Percentiles rank a stretch among this genome's conserved stretches.
These are phyloP conservation scores for Chromobotia macracanthus DNA, from an alignment of 2,797 vertebrate genomes.

Conservation along the genomic window DNA sequence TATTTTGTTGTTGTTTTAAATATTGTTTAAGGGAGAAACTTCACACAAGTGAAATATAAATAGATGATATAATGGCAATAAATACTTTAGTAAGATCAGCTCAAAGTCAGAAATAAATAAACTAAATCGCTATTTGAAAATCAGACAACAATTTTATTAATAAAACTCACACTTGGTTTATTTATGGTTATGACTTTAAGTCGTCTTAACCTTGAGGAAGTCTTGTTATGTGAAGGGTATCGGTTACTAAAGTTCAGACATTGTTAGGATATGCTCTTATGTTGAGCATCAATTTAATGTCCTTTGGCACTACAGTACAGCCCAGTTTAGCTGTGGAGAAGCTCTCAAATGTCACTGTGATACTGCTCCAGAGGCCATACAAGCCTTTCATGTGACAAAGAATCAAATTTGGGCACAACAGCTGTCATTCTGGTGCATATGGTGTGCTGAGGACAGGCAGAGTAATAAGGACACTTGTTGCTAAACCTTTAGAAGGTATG, in stretches of 20 bases:
- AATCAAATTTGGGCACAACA: constrained; percentile 64
- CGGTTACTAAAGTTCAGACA: constrained; percentile 67
- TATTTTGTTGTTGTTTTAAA: too few species aligned
- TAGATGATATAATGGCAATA: too few species aligned
- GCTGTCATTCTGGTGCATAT: constrained; percentile 66
- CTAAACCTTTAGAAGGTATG: neutral
- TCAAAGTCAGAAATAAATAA: too few species aligned
- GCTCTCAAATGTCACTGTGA: constrained; percentile 74
- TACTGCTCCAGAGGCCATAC: constrained; percentile 67
- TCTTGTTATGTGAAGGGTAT: constrained; percentile 55
- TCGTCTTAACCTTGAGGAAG: too few species aligned
- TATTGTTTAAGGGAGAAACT: too few species aligned
- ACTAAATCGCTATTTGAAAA: too few species aligned
- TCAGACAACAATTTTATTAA: too few species aligned
- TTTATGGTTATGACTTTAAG: too few species aligned
- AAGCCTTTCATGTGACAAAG: constrained; percentile 75
- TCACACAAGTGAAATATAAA: too few species aligned
- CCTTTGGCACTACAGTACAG: constrained; percentile 68
- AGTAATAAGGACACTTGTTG: too few species aligned
- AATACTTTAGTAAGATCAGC: too few species aligned
- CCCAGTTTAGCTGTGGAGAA: constrained; percentile 74
- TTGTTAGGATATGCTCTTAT: constrained; percentile 70
- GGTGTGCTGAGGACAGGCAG: neutral
- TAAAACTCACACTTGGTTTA: too few species aligned
- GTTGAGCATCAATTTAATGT: constrained; percentile 36